A percentile compares a stretch with the other conserved stretches of the same genome.
These are phyloP conservation scores for Festucalex cinctus DNA, from an alignment of 2,113 vertebrate species.

Conservation along the genomic window DNA sequence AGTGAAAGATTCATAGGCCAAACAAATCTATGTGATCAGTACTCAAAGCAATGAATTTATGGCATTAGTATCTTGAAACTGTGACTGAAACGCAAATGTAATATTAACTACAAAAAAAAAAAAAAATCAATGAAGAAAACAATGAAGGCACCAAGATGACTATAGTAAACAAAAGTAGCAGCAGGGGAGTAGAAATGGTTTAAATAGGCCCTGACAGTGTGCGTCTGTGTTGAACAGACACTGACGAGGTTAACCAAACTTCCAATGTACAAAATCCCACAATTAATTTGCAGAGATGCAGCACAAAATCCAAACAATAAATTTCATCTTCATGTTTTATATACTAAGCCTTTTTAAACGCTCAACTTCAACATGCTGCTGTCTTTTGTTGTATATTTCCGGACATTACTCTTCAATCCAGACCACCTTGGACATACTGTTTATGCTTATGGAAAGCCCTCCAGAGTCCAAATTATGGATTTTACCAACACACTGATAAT, in stretches of 20 bases:
- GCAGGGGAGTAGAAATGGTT: neutral
- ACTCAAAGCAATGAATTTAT: slow-evolving; percentile 20
- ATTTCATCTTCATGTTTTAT: neutral
- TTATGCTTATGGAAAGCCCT: neutral
- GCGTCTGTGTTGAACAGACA: neutral
- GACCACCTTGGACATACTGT: neutral
- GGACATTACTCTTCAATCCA: neutral
- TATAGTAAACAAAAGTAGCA: neutral
- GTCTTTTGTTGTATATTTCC: neutral
- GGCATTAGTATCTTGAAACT: neutral
- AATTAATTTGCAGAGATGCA: neutral
- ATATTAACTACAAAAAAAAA: neutral
- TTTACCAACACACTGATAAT: neutral
- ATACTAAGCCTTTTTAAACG: neutral
- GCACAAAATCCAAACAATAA: neutral
- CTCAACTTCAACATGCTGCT: neutral
- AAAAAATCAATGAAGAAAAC: neutral
- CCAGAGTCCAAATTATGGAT: neutral
- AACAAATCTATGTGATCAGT: slow-evolving; percentile 45
- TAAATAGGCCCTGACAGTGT: neutral
- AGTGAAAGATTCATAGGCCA: slow-evolving; percentile 51
- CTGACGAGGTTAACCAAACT: neutral
- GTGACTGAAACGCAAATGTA: neutral
- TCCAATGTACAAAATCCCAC: neutral
- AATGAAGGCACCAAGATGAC: neutral